A percentile compares a stretch with the other conserved stretches of the same genome.
These are phyloP conservation scores for Limnephilus auricula DNA, from an alignment of 2,888 invertebrate genomes.

Conservation along the genomic window DNA sequence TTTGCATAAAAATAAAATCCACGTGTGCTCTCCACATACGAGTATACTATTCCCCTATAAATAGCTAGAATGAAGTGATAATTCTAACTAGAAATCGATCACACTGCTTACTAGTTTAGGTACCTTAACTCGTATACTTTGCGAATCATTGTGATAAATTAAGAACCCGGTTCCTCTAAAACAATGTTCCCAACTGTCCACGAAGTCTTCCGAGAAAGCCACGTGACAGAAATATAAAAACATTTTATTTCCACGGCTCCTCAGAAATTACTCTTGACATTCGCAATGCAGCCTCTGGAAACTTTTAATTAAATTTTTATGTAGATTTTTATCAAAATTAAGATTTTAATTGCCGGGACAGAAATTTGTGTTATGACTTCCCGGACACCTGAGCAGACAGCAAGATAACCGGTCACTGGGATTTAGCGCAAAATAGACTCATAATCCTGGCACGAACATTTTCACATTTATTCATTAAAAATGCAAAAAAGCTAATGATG, in stretches of 20 bases:
- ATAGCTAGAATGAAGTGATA: too few relatives aligned
- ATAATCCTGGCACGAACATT: not conserved
- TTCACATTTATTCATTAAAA: not conserved
- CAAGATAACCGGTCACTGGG: not conserved
- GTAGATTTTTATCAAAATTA: slow-evolving; percentile 2
- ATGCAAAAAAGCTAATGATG: not conserved
- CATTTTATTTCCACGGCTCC: not conserved
- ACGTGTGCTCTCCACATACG: too few relatives aligned
- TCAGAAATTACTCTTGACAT: not conserved
- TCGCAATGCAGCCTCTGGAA: not conserved
- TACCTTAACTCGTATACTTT: not conserved
- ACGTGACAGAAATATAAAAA: not conserved
- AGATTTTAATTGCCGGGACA: not conserved
- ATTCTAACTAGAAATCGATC: too few relatives aligned
- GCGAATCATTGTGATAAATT: not conserved
- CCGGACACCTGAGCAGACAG: not conserved
- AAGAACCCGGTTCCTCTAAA: not conserved
- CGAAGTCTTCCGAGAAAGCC: not conserved
- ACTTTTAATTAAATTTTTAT: not conserved
- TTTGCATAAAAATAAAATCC: too few relatives aligned
- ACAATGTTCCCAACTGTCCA: not conserved
- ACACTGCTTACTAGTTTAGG: too few relatives aligned
- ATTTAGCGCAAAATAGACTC: not conserved
- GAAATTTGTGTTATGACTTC: slow-evolving; percentile 2
- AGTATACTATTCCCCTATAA: too few relatives aligned